Conservation (phyloP, 2,888 invertebrate species). For the Dynastes hyllus region DNA sequence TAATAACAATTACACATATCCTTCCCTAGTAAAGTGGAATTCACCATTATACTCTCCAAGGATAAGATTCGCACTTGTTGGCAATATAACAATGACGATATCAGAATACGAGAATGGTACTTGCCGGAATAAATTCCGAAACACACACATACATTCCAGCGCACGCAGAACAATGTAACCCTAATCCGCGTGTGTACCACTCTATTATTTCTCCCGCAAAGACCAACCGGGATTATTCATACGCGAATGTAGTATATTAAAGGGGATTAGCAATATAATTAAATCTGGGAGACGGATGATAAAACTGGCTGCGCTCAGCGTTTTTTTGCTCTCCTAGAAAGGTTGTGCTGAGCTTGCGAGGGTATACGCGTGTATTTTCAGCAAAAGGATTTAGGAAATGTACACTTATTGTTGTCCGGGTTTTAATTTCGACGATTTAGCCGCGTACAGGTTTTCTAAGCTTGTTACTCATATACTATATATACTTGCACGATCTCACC, state of each 20-base stretch:
- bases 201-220: constrained; percentile 39
- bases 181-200: constrained; percentile 30
- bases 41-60: background rate
- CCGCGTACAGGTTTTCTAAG: constrained; percentile 28
- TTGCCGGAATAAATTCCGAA: constrained; percentile 11
- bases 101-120: background rate
- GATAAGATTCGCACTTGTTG: constrained; percentile 8
- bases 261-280: constrained; percentile 55
- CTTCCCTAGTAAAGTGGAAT: too few species aligned
- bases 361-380: constrained; percentile 37
- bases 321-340: constrained; percentile 36
- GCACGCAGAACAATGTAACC: background rate
- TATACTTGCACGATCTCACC: background rate
- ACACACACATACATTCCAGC: constrained; percentile 1
- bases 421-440: constrained; percentile 44
- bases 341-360: constrained; percentile 32
- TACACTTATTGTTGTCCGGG: constrained; percentile 44
- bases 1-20: too few species aligned
- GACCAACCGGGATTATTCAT: constrained; percentile 56
- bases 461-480: constrained; percentile 34
- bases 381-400: constrained; percentile 41
- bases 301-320: constrained; percentile 47
- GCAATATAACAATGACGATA: background rate
- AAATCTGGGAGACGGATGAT: constrained; percentile 51
- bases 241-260: constrained; percentile 58